Evolutionary conservation across 2,888 invertebrate genomes (phyloP).

Genomic region (Metallyticus violacea): DNA sequence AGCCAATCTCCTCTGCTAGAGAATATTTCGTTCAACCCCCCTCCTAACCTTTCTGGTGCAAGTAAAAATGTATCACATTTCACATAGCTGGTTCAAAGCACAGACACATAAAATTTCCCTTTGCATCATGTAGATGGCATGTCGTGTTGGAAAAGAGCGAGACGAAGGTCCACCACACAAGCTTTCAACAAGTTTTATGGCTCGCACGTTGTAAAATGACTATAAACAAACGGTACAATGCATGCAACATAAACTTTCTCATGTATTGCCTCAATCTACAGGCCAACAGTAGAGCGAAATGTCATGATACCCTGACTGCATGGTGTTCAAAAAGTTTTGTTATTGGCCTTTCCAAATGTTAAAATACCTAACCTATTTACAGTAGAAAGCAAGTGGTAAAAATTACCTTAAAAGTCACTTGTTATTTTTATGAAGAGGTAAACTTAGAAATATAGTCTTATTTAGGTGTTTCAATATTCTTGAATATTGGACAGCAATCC

Average conservation of each 20-base stretch:
- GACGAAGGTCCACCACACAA: background rate
- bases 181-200: background rate
- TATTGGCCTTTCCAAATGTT: no score
- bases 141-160: background rate
- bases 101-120: background rate
- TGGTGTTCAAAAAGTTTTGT: background rate
- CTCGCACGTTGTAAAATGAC: background rate
- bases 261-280: background rate
- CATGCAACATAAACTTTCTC: background rate
- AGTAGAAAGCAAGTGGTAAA: no score
- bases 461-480: no score
- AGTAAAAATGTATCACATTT: background rate
- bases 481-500: no score
- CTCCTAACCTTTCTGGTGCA: background rate
- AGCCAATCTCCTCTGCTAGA: background rate
- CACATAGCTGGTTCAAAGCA: background rate
- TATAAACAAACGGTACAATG: background rate
- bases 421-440: no score
- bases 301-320: background rate
- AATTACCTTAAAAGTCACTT: no score
- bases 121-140: background rate
- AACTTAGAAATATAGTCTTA: no score
- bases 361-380: no score
- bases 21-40: background rate
- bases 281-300: background rate